Evolutionary conservation across 2,797 vertebrate genomes (phyloP), one percentile per base, ranked within the genome.

Genomic region (Leptodactylus fallax): DNA sequence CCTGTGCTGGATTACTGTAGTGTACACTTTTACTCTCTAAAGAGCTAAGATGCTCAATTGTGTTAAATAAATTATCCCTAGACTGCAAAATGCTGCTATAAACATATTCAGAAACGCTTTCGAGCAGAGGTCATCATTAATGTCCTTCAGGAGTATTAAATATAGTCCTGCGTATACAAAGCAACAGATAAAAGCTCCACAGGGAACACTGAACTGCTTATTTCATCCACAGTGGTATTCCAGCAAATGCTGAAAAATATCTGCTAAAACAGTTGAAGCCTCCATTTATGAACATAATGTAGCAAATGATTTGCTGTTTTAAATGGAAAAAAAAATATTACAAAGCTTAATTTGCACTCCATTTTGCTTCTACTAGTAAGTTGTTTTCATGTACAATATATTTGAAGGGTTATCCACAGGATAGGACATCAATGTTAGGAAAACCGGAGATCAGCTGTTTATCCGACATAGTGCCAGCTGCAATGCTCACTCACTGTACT

Each of bases 91-190:
- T 61, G 63, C 65, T 84, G 81, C 55, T 58, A 79, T 83, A 56
- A 82, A 84, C 81, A 84, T 61, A 71, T 76, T 56, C 81, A 27
- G 36, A 86, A 74, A 83, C 61, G 47, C 84, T 86, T 86, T 60
- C 36, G 45, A 72, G 81, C 58, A 89, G 58, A 89, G 84, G 84
- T 89, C 88, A 86, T 69, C 79, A 86, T 23, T 19, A 78, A 76
- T 71, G 79, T 89, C 88, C 88, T 86, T 82, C 23, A 89, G 84
- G 84, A 82, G 79, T 76, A 86, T 89, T 89, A 89, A 89, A 86
- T 83, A 86, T 71, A 86, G 87, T 82, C 80, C 60, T 53, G 79
- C 76, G 53, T 89, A 82, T 51, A 89, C 79, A 89, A 86, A 89
- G 61, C n/a, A 72, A 83, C 79, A 86, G 79, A 86, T 83, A 89